Base-by-base conservation (phyloP, 2,888 invertebrate genomes). In the Trichogramma evanescens region DNA sequence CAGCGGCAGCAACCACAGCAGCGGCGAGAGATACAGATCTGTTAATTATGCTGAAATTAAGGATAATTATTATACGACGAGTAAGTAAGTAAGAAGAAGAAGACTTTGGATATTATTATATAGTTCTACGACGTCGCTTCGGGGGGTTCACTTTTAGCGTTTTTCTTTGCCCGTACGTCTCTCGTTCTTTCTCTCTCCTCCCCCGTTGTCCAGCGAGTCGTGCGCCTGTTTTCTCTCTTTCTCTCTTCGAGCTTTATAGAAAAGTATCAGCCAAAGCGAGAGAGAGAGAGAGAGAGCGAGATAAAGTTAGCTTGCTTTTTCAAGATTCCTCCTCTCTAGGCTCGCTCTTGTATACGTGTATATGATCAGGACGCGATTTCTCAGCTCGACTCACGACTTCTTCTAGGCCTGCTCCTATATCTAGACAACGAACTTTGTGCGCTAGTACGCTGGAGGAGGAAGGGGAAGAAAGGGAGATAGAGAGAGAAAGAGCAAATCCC, bases 311-410 rank as follows among this genome's bases (percentile, higher is more conserved):
- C 9, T 6, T 39, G 50, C 56, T 56, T 56, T 56, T 56, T 56
- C 50, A 50, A 44, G 39, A 56, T 56, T 53, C 46, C 41, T 9
- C 8, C 13, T 13, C 49, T 10, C 49, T 7, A 10, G 49, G 49
- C 6, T 13, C 9, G 9, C 7, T 49, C 26, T 45, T 54, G 50
- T 53, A 48, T 50, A 39, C 39, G 43, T 43, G 45, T 44, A 45
- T 51, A 50, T 44, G 62, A 58, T 57, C 58, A 56, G 52, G 54
- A 45, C 54, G 65, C 62, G 66, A 67, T 66, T 66, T 63, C 63
- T 62, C 62, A 58, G 62, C 63, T 63, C 26, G 63, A 59, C 64
- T 66, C 67, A 66, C 65, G 65, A 67, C 65, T 66, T 65, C 57
- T 64, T 65, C 61, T 54, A 50, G 51, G 52, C 56, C 58, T 54